Evolutionary conservation across 2,888 invertebrate species (phyloP), one percentile per base, ranked within the genome.

Genomic region (Amphimallon solstitiale): DNA sequence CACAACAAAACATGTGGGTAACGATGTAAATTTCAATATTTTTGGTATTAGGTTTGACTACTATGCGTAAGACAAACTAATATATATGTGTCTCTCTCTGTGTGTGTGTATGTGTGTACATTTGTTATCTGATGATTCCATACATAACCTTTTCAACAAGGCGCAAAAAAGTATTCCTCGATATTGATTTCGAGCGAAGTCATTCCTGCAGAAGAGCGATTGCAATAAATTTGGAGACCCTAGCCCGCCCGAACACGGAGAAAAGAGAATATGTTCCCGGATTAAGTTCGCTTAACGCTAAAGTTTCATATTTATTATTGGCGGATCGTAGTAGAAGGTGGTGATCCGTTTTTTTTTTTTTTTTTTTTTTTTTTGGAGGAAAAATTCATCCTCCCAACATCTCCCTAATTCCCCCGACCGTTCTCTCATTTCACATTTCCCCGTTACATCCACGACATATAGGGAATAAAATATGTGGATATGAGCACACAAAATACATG

Each of bases 301-400:
- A 51, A 51, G 51, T 51, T 51, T 35, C 51, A 51, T 51, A 51
- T 51, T 51, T 51, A 51, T 51, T 51, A 35, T 51, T 51, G 51
- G 51, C 29, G 29, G 29, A 29, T 29, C 29, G 29, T 51, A 35
- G 48, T 14, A 49, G 34, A 21, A 2, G 37, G 23, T 51, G 17
- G 48, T 12, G 14, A 29, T 14, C 29, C 51, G 51, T 51, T 35
- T 29, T 23, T n/a, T 49, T n/a, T 49, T 29, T 10, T 21, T 9
- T 17, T 6, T 4, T 15, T 14, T 10, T 21, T 19, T 46, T 19
- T 45, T 19, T 23, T 5, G 48, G 29, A 49, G 21, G n/a, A 12
- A 45, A 34, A 15, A 29, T 34, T 14, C 34, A 29, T 29, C 29
- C 29, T 9, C 29, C 1, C 7, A 9, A 29, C 29, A 9, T 9